Evolutionary conservation across 2,888 invertebrate genomes (phyloP), one percentile per base, ranked within the genome.

Genomic region (Oligia fasciuncula): DNA sequence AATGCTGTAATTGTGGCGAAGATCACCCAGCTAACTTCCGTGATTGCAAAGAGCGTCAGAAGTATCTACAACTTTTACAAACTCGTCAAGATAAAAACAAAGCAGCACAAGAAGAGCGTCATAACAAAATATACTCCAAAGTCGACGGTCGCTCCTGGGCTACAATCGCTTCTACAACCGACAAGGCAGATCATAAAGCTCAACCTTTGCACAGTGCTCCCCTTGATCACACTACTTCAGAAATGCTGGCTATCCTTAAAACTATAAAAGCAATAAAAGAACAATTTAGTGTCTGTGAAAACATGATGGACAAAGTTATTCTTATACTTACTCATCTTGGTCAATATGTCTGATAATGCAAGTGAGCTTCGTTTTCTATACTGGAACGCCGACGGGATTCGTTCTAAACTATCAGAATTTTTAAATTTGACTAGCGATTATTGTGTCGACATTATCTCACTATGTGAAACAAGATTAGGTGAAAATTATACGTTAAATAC

Each of bases 101-200:
- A 70, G 8, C 35, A 19, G 69, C 51, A 8, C 51, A 54, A 70
- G 35, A 70, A 54, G 35, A 70, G 19, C 69, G 8, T 4, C 29
- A 23, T 19, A 35, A 4, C 3, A 70, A 70, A 70, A 23, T 54
- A 8, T 54, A 54, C 35, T 70, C 51, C 23, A 54, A 70, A 70
- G 51, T 70, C 51, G 69, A 70, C 51, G 69, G 35, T 54, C 65
- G 65, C 19, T 66, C 40, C 40, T 66, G 51, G 69, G 13, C 51
- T 68, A 2, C 19, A 49, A 49, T 68, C 13, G 29, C 68, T 0
- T 49, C 68, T 68, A 68, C 49, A 29, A 49, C n/a, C 17, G 29
- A 29, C 14, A 68, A 49, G 29, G 17, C 35, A 17, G 49, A 19
- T 4, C 17, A 46, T 17, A 17, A 68, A 29, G 29, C 17, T 49